Conservation (phyloP, 2,888 invertebrate species). For the Hydriomena furcata region DNA sequence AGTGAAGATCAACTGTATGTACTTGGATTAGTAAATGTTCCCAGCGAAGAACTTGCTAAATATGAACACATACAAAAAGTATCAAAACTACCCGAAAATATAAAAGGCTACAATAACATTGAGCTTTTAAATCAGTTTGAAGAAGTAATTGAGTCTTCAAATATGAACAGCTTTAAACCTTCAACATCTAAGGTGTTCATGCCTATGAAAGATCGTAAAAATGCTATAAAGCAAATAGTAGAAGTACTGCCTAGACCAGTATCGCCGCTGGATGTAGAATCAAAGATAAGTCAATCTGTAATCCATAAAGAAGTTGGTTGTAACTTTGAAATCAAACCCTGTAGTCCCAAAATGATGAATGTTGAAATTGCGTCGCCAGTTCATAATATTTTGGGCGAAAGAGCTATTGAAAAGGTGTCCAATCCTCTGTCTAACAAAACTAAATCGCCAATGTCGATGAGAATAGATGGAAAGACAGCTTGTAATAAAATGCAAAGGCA, state of each 20-base stretch:
- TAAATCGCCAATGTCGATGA: constrained; percentile 50
- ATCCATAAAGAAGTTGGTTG: constrained; percentile 82
- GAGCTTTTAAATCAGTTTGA: constrained; percentile 77
- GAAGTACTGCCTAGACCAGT: constrained; percentile 58
- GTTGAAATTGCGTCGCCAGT: constrained; percentile 70
- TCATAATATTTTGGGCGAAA: constrained; percentile 65
- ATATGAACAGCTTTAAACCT: constrained; percentile 50
- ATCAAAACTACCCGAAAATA: constrained; percentile 78
- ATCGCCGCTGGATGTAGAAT: constrained; percentile 78
- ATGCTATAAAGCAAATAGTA: constrained; percentile 39
- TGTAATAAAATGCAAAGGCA: constrained; percentile 46
- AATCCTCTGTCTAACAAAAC: constrained; percentile 55
- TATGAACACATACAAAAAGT: constrained; percentile 81
- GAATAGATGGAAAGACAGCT: constrained; percentile 45
- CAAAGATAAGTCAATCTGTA: constrained; percentile 80
- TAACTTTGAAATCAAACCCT: constrained; percentile 81
- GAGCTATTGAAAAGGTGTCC: constrained; percentile 72
- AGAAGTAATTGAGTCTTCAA: constrained; percentile 72
- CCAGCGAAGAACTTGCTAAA: constrained; percentile 74
- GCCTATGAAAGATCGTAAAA: constrained; percentile 38
- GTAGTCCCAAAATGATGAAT: constrained; percentile 79
- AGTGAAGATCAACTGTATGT: constrained; percentile 77
- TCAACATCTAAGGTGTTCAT: constrained; percentile 45
- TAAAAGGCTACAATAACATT: constrained; percentile 76
- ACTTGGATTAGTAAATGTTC: constrained; percentile 73